These are phyloP conservation scores for Vanacampus margaritifer DNA, from an alignment of 2,113 vertebrate species.

Conservation along the genomic window DNA sequence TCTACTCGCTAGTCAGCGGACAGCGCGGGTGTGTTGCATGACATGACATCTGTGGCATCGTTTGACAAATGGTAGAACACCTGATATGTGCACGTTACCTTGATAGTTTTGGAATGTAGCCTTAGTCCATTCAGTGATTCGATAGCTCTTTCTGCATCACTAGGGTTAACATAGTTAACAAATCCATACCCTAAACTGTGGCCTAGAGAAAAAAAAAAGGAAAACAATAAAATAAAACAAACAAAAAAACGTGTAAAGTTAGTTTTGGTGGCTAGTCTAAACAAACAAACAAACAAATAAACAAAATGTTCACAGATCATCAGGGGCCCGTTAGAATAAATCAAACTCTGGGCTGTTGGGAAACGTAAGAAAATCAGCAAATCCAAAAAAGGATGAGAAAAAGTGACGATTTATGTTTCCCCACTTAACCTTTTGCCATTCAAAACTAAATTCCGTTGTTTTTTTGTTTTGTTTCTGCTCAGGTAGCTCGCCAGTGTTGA, in stretches of 20 bases:
- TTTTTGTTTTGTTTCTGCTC: not conserved
- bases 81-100: slow-evolving; percentile 84
- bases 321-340: slow-evolving; percentile 40
- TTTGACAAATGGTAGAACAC: slow-evolving; percentile 77
- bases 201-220: slow-evolving; percentile 84
- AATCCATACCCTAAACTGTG: slow-evolving; percentile 99
- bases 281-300: slow-evolving; percentile 73
- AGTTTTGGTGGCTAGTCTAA: slow-evolving; percentile 5
- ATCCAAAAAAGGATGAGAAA: not conserved
- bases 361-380: not conserved
- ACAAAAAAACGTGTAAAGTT: slow-evolving; percentile 73
- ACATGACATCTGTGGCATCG: slow-evolving; percentile 65
- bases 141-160: slow-evolving; percentile 99
- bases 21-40: slow-evolving; percentile 57
- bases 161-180: slow-evolving; percentile 98
- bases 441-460: not conserved
- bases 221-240: slow-evolving; percentile 78
- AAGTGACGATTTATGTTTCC: not conserved
- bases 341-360: slow-evolving; percentile 20
- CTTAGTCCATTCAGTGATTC: slow-evolving; percentile 98
- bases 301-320: slow-evolving; percentile 59
- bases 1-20: slow-evolving; percentile 63
- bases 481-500: not conserved
- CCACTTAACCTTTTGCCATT: slow-evolving; percentile 9
- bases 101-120: slow-evolving; percentile 99